Evolutionary conservation across 1,140 invertebrate species (phyloP).

Genomic region (Mycetomoellerius zeteki): DNA sequence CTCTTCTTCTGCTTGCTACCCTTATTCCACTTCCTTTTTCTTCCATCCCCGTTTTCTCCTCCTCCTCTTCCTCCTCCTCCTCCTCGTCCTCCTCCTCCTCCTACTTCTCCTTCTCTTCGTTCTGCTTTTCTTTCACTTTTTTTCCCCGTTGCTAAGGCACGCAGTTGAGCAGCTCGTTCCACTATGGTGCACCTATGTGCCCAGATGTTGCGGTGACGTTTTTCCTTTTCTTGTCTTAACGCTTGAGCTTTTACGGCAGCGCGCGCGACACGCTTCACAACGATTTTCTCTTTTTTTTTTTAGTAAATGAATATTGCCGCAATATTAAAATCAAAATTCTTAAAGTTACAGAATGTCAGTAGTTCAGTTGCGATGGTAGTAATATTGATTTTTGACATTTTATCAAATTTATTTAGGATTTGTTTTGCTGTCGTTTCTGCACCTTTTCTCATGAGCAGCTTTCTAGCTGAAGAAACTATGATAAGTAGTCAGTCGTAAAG

Average conservation of each 20-base stretch:
- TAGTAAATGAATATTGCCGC: slow-evolving; percentile 13
- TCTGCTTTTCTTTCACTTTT: slow-evolving; percentile 66
- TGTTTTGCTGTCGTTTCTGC: background rate
- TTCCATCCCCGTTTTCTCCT: slow-evolving; percentile 48
- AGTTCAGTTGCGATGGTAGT: background rate
- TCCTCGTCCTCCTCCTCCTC: slow-evolving; percentile 3
- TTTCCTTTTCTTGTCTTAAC: slow-evolving; percentile 53
- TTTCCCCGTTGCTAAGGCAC: slow-evolving; percentile 68
- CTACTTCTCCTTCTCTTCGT: background rate
- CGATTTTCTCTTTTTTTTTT: background rate
- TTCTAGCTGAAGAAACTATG: slow-evolving; percentile 47
- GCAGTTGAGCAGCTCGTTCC: slow-evolving; percentile 55
- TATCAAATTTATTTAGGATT: slow-evolving; percentile 8
- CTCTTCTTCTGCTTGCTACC: slow-evolving; percentile 73
- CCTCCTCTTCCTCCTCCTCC: background rate
- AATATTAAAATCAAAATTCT: slow-evolving; percentile 17
- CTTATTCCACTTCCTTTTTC: slow-evolving; percentile 70
- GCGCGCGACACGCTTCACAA: background rate
- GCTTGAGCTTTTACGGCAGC: slow-evolving; percentile 24
- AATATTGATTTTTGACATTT: slow-evolving; percentile 15
- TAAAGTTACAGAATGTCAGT: background rate
- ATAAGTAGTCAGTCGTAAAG: slow-evolving; percentile 71
- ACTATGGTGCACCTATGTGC: slow-evolving; percentile 63
- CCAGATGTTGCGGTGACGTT: slow-evolving; percentile 58
- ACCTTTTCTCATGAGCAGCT: slow-evolving; percentile 32